phyloP scores from a whole-genome alignment of 2,113 vertebrate genomes.

The Lampris megalopsis region DNA sequence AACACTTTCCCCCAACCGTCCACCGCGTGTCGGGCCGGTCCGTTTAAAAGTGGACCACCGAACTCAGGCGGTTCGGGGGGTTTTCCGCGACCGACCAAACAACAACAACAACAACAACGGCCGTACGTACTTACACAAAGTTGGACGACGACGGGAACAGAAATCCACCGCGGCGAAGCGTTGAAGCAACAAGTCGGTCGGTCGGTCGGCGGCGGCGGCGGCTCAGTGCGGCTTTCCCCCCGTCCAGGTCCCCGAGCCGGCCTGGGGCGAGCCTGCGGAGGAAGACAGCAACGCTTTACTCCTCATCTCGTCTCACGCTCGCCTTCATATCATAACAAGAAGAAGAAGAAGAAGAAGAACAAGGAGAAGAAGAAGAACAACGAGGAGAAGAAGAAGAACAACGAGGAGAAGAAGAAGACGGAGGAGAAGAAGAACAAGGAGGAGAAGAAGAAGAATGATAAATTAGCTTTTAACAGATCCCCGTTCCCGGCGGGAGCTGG shows the following conservation, averaged over 20 bases:
- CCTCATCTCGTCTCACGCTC: constrained; percentile 87
- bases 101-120: constrained; percentile 6
- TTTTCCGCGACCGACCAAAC: not conserved
- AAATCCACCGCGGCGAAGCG: constrained; percentile 72
- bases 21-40: no score
- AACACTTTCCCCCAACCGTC: no score
- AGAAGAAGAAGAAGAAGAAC: no score
- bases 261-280: constrained; percentile 87
- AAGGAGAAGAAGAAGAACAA: no score
- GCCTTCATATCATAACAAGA: not conserved
- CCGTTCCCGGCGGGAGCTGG: constrained; percentile 43
- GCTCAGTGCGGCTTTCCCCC: no score
- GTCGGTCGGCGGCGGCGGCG: no score
- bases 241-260: constrained; percentile 82
- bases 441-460: constrained; percentile 11
- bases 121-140: constrained; percentile 79
- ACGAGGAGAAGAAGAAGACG: no score
- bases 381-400: no score
- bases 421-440: constrained; percentile 10
- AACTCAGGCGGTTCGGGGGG: no score
- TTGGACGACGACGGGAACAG: constrained; percentile 56
- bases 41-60: no score
- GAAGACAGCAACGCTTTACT: constrained; percentile 85
- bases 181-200: constrained; percentile 91
- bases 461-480: constrained; percentile 46